Evolutionary conservation across 2,797 vertebrate species (phyloP).

Genomic region (Sandelia bainsii): DNA sequence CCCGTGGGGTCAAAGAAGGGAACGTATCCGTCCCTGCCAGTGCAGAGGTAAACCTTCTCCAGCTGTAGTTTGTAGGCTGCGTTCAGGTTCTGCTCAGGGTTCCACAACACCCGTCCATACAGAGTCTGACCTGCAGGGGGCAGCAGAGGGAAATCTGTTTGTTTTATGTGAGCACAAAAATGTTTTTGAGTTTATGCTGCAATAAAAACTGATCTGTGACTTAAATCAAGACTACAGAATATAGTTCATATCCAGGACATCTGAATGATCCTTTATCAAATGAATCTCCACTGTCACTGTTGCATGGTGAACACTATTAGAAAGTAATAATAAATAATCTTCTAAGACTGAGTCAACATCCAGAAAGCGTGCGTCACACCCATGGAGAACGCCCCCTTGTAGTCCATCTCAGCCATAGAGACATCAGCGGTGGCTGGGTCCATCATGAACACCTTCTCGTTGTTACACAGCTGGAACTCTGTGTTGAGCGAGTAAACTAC

Average conservation of each 20-base stretch:
- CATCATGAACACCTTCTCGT: constrained; percentile 97
- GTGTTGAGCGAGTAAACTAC: constrained; percentile 98
- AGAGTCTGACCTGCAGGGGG: constrained; percentile 91
- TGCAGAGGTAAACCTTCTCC: constrained; percentile 98
- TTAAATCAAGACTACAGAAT: too few relatives aligned
- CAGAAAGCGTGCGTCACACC: constrained; percentile 75
- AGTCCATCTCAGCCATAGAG: constrained; percentile 97
- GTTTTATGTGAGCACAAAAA: too few relatives aligned
- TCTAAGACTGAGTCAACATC: too few relatives aligned
- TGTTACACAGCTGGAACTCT: constrained; percentile 98
- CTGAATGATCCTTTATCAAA: too few relatives aligned
- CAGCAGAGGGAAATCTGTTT: not conserved
- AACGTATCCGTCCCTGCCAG: constrained; percentile 94
- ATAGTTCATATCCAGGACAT: too few relatives aligned
- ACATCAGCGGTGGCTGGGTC: constrained; percentile 90
- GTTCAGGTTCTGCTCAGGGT: constrained; percentile 96
- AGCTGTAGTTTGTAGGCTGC: constrained; percentile 94
- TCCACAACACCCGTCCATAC: constrained; percentile 96
- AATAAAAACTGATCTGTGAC: too few relatives aligned
- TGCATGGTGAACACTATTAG: too few relatives aligned
- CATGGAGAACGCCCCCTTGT: constrained; percentile 98
- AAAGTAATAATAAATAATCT: too few relatives aligned
- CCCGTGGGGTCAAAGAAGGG: constrained; percentile 98
- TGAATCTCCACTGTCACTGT: too few relatives aligned
- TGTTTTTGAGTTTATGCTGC: too few relatives aligned